A percentile compares a stretch with the other conserved stretches of the same genome.
phyloP scores from a whole-genome alignment of 2,113 vertebrate genomes.

The Promerops cafer region DNA sequence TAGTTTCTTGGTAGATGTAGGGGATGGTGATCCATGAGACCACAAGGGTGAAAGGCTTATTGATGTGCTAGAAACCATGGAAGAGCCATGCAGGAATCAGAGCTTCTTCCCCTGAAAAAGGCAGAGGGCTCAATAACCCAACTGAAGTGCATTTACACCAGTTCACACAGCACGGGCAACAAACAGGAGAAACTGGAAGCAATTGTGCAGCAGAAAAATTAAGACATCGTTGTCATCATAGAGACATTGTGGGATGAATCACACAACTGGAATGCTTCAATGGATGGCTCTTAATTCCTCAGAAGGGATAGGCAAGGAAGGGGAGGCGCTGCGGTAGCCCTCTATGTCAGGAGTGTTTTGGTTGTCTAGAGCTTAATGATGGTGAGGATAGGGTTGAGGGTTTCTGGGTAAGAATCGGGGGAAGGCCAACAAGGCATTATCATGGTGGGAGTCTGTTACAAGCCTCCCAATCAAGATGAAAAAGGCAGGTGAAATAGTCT shows the following conservation, averaged over 20 bases:
- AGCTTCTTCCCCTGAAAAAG: not conserved
- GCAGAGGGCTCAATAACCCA: not conserved
- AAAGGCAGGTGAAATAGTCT: not conserved
- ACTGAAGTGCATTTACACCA: not conserved
- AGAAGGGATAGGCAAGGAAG: not conserved
- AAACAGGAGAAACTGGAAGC: not conserved
- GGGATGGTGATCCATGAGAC: not conserved
- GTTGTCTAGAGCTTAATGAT: not conserved
- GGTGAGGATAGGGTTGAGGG: not conserved
- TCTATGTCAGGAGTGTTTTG: not conserved
- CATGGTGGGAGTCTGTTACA: not conserved
- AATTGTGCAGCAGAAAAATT: not conserved
- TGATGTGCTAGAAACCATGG: not conserved
- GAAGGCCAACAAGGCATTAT: not conserved
- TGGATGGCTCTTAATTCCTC: not conserved
- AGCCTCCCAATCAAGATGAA: not conserved
- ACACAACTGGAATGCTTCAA: not conserved
- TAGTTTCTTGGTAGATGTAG: not conserved
- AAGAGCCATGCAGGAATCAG: not conserved
- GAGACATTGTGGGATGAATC: not conserved
- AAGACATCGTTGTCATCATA: not conserved
- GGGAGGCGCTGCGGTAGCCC: accelerated
- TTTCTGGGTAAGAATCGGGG: not conserved
- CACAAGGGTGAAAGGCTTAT: not conserved
- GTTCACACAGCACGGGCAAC: not conserved